A percentile compares a stretch with the other conserved stretches of the same genome.
phyloP scores from a whole-genome alignment of 2,888 invertebrate species.

The Thymelicus sylvestris region DNA sequence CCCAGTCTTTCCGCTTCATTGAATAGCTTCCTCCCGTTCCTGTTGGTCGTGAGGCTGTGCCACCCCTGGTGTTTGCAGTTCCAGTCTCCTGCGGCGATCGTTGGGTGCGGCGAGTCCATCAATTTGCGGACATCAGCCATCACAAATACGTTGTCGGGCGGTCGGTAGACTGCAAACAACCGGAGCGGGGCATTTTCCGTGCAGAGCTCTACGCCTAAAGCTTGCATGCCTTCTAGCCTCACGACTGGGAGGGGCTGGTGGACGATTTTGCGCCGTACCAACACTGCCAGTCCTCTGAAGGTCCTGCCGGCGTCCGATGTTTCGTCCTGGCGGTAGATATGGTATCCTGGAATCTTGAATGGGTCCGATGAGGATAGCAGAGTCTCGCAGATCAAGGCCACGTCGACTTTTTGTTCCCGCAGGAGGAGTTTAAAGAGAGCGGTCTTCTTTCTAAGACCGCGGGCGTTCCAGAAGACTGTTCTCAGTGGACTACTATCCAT shows the following conservation, averaged over 20 bases:
- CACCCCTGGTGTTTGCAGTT: no score
- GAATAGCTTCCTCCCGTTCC: no score
- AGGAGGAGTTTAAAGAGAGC: constrained; percentile 26
- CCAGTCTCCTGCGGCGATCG: no score
- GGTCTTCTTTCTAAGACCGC: constrained; percentile 7
- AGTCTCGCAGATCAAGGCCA: constrained; percentile 12
- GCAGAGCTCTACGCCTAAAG: no score
- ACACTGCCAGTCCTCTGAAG: constrained; percentile 34
- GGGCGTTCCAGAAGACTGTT: constrained; percentile 21
- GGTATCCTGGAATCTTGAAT: constrained; percentile 8
- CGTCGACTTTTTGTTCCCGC: constrained; percentile 23
- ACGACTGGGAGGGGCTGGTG: constrained; percentile 28
- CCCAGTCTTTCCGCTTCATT: no score
- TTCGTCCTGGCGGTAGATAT: constrained; percentile 28
- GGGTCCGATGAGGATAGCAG: constrained; percentile 1
- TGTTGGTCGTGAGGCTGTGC: no score
- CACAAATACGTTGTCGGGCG: no score
- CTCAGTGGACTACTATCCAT: constrained; percentile 12
- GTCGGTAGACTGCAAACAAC: no score
- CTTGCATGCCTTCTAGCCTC: background rate
- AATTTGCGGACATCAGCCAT: no score
- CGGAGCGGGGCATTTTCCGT: no score
- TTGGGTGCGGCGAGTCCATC: no score
- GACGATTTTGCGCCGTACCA: constrained; percentile 27
- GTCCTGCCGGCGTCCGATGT: background rate